Conservation (phyloP, 2,888 invertebrate genomes). For the Mamestra brassicae region DNA sequence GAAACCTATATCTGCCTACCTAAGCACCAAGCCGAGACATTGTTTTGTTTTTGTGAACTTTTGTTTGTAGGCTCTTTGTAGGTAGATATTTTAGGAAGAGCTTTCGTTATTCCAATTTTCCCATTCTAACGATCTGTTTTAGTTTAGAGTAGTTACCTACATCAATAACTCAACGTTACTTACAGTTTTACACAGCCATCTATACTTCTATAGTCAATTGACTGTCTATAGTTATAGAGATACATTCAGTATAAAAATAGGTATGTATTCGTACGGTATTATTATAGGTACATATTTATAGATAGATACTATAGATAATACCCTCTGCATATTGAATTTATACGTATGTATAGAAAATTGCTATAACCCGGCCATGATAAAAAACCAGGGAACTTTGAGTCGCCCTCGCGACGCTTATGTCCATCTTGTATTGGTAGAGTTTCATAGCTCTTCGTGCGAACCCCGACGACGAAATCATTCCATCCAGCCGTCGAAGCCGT, state of each 20-base stretch:
- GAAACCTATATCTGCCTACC: background rate
- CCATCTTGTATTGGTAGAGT: conserved; percentile 79
- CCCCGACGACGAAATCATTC: conserved; percentile 91
- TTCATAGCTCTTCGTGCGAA: conserved; percentile 86
- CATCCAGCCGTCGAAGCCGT: conserved; percentile 91
- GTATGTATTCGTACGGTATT: conserved; percentile 68
- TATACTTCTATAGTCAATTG: conserved; percentile 55
- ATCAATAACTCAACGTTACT: background rate
- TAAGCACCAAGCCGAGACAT: background rate
- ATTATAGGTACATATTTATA: conserved; percentile 67
- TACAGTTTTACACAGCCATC: conserved; percentile 35
- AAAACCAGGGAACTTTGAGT: conserved; percentile 70
- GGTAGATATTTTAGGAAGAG: background rate
- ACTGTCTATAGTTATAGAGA: conserved; percentile 33
- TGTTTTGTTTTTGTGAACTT: conserved; percentile 14
- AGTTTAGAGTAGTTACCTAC: background rate
- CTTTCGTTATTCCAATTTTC: conserved; percentile 9
- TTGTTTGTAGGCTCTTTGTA: conserved; percentile 12
- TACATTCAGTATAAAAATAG: conserved; percentile 68
- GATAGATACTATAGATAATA: conserved; percentile 73
- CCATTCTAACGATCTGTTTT: background rate
- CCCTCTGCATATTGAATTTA: conserved; percentile 63
- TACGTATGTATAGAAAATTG: conserved; percentile 80
- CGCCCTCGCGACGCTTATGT: conserved; percentile 67
- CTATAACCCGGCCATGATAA: conserved; percentile 82